These are phyloP conservation scores for Oikopleura dioica DNA, from an alignment of 23 tunicate genomes.

Conservation along the genomic window DNA sequence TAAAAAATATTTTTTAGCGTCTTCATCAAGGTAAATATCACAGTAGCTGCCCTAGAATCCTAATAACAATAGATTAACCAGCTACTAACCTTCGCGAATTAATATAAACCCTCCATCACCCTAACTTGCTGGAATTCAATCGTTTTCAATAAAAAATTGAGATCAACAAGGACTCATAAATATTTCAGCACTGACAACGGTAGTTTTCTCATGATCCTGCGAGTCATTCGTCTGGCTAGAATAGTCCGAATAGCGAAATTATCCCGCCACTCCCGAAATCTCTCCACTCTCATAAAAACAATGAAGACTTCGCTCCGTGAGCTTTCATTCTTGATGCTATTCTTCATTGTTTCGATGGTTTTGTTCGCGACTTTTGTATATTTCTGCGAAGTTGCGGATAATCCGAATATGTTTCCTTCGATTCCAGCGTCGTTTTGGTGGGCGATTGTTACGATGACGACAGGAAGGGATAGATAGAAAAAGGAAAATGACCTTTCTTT, in stretches of 20 bases:
- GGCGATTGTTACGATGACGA: constrained; percentile 99
- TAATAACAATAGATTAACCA: too few relatives aligned
- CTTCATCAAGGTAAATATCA: too few relatives aligned
- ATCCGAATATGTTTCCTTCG: background rate
- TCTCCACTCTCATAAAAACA: background rate
- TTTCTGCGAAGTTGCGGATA: constrained; percentile 8
- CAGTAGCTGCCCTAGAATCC: too few relatives aligned
- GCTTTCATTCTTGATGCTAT: background rate
- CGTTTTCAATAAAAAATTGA: too few relatives aligned
- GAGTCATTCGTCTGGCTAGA: constrained; percentile 10
- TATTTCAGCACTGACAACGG: background rate
- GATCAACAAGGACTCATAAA: too few relatives aligned
- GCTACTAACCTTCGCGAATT: too few relatives aligned
- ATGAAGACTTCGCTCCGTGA: background rate
- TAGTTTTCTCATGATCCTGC: background rate
- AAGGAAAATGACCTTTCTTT: too few relatives aligned
- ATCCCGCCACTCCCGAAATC: constrained; percentile 2
- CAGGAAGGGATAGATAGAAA: too few relatives aligned
- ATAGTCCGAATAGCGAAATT: constrained; percentile 5
- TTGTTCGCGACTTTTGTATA: constrained; percentile 2
- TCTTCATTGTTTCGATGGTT: constrained; percentile 12
- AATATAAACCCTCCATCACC: too few relatives aligned
- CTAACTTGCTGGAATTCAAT: too few relatives aligned
- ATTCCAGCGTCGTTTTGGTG: constrained; percentile 96
- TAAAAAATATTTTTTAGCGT: too few relatives aligned